phyloP scores from a whole-genome alignment of 1,140 invertebrate species.

The Saccostrea cuccullata region DNA sequence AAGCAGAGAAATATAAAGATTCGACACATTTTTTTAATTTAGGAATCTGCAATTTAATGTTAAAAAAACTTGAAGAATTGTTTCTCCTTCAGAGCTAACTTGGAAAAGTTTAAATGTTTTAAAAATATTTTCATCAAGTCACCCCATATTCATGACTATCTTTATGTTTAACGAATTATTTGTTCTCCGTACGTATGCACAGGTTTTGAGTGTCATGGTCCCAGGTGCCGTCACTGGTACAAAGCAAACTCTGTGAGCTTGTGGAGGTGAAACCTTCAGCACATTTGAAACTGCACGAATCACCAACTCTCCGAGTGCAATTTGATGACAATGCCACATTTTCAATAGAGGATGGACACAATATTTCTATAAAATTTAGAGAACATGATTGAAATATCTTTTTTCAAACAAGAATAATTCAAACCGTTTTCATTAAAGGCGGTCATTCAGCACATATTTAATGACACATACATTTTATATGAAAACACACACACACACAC shows the following conservation, averaged over 20 bases:
- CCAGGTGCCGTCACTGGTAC: neutral
- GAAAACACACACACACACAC: neutral
- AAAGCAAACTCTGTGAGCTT: neutral
- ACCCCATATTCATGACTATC: neutral
- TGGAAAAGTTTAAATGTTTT: neutral
- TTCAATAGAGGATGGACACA: neutral
- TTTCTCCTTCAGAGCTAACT: neutral
- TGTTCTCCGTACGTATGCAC: neutral
- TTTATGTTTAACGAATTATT: neutral
- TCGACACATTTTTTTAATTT: too few relatives aligned
- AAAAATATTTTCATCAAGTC: neutral
- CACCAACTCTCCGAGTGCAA: neutral
- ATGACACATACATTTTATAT: neutral
- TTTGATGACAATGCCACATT: neutral
- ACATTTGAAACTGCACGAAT: neutral
- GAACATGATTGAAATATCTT: neutral
- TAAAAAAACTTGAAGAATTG: neutral
- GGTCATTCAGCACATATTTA: neutral
- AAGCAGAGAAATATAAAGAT: too few relatives aligned
- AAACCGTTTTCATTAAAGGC: neutral
- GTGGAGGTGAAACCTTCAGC: neutral
- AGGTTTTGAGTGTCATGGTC: neutral
- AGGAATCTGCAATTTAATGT: too few relatives aligned
- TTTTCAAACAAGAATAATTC: neutral
- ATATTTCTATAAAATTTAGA: neutral